Evolutionary conservation across 2,888 invertebrate species (phyloP).

Genomic region (Aphodius sticticus): DNA sequence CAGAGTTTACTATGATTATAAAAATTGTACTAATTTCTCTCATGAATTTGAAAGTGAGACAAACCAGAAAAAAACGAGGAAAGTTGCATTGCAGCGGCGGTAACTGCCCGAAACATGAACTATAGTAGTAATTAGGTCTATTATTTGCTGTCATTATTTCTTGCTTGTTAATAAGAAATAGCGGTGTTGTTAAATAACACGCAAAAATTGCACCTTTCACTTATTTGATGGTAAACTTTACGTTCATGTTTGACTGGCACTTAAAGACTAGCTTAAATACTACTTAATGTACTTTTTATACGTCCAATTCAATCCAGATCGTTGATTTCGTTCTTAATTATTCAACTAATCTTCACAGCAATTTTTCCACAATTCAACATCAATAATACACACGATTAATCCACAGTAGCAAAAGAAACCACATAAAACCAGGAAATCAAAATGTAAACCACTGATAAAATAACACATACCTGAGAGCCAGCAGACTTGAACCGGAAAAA

Average conservation of each 20-base stretch:
- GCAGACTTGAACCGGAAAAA: background rate
- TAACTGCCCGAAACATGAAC: no score
- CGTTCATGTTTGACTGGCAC: background rate
- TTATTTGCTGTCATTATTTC: background rate
- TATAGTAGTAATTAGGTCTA: no score
- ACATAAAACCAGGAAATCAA: background rate
- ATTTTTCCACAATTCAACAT: no score
- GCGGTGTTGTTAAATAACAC: background rate
- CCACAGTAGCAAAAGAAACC: background rate
- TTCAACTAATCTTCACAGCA: no score
- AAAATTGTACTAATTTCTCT: no score
- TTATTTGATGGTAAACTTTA: background rate
- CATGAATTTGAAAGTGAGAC: no score
- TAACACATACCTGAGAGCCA: background rate
- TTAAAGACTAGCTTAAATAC: background rate
- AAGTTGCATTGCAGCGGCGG: background rate
- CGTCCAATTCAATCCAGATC: no score
- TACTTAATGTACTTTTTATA: no score
- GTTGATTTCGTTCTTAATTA: no score
- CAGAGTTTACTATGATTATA: no score
- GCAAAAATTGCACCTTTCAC: background rate
- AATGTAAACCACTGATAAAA: background rate
- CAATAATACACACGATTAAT: no score
- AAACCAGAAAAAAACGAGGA: background rate
- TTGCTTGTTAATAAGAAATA: background rate